Evolutionary conservation across 2,797 vertebrate genomes (phyloP).

Genomic region (Syngnathus rostellatus): DNA sequence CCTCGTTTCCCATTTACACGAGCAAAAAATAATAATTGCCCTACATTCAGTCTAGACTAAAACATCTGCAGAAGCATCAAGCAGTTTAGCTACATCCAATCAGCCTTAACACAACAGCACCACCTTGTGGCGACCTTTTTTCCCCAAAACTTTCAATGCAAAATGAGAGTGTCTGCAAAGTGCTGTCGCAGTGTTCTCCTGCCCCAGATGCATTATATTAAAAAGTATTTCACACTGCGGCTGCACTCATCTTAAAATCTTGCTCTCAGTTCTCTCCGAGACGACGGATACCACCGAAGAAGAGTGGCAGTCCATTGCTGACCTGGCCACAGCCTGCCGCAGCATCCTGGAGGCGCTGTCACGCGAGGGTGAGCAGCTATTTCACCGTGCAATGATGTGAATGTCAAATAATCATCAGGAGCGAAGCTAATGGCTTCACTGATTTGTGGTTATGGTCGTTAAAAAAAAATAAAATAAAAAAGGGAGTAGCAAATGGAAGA

Average conservation of each 20-base stretch:
- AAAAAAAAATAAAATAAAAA: not conserved
- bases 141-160: constrained; percentile 16
- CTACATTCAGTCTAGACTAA: not conserved
- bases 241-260: constrained; percentile 7
- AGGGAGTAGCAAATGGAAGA: not conserved
- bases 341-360: constrained; percentile 83
- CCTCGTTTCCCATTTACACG: not conserved
- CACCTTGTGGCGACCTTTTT: constrained; percentile 43
- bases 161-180: not conserved
- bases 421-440: not conserved
- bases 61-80: constrained; percentile 2
- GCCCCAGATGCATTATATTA: not conserved
- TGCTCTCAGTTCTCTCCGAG: constrained; percentile 74
- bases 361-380: constrained; percentile 71
- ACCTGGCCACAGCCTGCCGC: constrained; percentile 81
- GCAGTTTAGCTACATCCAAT: not conserved
- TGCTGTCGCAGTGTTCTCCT: constrained; percentile 11
- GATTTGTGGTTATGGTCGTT: not conserved
- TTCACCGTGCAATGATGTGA: not conserved
- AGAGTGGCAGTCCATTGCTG: constrained; percentile 87
- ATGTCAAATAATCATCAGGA: constrained; percentile 3
- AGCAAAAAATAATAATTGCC: not conserved
- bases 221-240: not conserved
- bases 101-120: constrained; percentile 31
- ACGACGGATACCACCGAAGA: constrained; percentile 77